Evolutionary conservation across 2,113 vertebrate species (phyloP), one percentile per base, ranked within the genome.

Genomic region (Chionodraco myersi): DNA sequence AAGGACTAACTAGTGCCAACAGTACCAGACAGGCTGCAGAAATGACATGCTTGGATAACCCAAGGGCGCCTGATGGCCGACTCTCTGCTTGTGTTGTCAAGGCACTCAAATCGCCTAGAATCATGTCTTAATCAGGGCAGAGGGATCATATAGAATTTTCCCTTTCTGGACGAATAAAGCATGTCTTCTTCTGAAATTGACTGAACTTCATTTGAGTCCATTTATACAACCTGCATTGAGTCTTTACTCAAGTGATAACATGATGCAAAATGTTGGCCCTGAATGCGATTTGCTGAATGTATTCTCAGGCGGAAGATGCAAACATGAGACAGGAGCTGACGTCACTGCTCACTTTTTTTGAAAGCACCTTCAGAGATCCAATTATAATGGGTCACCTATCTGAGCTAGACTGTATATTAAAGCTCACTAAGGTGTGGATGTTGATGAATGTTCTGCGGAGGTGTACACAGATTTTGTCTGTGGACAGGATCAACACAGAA

Each of bases 371-470:
- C 36, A 66, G 21, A 64, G n/a, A 58, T 68, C 69, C 18, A 60
- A 2, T 87, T 70, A 53, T 75, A 75, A 23, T 23, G 23, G 70
- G 45, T 72, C n/a, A 45, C 21, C 48, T 12, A 51, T 70, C 63
- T 23, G 47, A 84, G 58, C 36, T 30, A 10, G 45, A 67, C 23
- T 53, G 26, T 75, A n/a, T 26, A 76, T 66, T 73, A 41, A 58
- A 34, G 72, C 73, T 72, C 56, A 76, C 68, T 78, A 72, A 54
- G 44, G 83, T 74, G 36, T 65, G 34, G 64, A 63, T 56, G 66
- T n/a, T 67, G 65, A 77, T 70, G 30, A 82, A 72, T 66, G 70
- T 51, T 15, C 36, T 67, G 21, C 30, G 30, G 67, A 49, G 57
- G 58, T 66, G 18, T 14, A 16, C n/a, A 58, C 60, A 67, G 76